Evolutionary conservation across 2,113 vertebrate species (phyloP).

Genomic region (Neodon shergylaensis): DNA sequence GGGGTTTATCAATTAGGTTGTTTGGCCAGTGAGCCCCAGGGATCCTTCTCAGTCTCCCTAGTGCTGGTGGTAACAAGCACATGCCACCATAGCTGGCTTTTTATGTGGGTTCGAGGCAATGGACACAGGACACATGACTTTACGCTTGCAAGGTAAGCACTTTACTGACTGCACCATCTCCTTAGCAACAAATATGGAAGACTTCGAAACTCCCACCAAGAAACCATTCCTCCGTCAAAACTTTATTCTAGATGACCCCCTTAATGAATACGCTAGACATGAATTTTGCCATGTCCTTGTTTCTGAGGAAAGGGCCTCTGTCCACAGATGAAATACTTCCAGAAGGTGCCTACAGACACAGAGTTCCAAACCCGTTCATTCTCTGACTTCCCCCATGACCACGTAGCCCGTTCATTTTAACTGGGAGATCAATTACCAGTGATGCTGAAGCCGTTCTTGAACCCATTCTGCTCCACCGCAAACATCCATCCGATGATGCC

Average conservation of each 20-base stretch:
- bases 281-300: not conserved
- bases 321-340: too few species aligned
- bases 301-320: not conserved
- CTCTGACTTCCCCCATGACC: not conserved
- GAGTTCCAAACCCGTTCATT: not conserved
- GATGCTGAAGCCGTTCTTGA: slow-evolving; percentile 95
- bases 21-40: not conserved
- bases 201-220: not conserved
- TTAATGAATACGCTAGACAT: not conserved
- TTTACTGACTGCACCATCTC: too few species aligned
- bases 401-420: rapidly evolving
- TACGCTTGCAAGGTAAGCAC: not conserved
- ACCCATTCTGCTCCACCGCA: slow-evolving; percentile 94
- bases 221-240: not conserved
- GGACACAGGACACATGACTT: too few species aligned
- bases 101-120: not conserved
- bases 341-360: too few species aligned
- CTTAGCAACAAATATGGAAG: not conserved
- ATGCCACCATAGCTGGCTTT: not conserved
- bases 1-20: not conserved
- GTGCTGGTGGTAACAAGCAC: not conserved
- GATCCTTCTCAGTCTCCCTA: not conserved
- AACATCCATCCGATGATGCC: slow-evolving; percentile 97
- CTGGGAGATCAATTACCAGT: slow-evolving; percentile 87
- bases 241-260: not conserved